Evolutionary conservation across 2,113 vertebrate species (phyloP).

Genomic region (Paralichthys olivaceus): DNA sequence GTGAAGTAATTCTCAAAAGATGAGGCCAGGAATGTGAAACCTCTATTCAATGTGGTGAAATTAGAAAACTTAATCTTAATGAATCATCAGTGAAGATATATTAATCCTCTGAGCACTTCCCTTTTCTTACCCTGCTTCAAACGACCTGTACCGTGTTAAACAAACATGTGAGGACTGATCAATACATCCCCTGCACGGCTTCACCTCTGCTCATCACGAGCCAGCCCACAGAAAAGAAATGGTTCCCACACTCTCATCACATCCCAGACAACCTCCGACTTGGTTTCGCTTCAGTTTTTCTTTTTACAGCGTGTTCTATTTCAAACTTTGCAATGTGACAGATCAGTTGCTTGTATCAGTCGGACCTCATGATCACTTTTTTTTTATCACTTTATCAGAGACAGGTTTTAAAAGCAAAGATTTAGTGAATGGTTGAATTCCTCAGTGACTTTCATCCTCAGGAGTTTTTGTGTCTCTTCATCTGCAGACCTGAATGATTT

Average conservation of each 20-base stretch:
- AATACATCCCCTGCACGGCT: background rate
- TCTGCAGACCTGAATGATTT: too few relatives aligned
- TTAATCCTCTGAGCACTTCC: background rate
- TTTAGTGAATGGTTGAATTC: too few relatives aligned
- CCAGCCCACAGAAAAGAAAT: constrained; percentile 46
- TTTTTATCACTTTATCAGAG: too few relatives aligned
- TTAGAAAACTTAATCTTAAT: too few relatives aligned
- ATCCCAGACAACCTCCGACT: constrained; percentile 43
- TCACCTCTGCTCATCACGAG: constrained; percentile 48
- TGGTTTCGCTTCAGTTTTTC: constrained; percentile 5
- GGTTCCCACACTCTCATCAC: constrained; percentile 36
- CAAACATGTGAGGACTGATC: constrained; percentile 2
- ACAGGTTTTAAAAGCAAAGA: background rate
- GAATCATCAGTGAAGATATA: background rate
- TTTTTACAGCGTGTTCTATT: constrained; percentile 12
- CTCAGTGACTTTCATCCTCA: too few relatives aligned
- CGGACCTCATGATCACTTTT: too few relatives aligned
- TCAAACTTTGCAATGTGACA: background rate
- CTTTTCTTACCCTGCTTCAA: background rate
- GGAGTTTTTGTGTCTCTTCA: too few relatives aligned
- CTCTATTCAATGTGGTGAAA: too few relatives aligned
- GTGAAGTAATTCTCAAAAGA: too few relatives aligned
- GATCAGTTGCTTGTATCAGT: background rate
- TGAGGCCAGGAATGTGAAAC: too few relatives aligned
- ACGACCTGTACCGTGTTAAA: background rate